Percentiles rank a stretch among this genome's conserved stretches.
Evolutionary conservation across 1,140 invertebrate genomes (phyloP).

Genomic region (Heliconius eleuchia): DNA sequence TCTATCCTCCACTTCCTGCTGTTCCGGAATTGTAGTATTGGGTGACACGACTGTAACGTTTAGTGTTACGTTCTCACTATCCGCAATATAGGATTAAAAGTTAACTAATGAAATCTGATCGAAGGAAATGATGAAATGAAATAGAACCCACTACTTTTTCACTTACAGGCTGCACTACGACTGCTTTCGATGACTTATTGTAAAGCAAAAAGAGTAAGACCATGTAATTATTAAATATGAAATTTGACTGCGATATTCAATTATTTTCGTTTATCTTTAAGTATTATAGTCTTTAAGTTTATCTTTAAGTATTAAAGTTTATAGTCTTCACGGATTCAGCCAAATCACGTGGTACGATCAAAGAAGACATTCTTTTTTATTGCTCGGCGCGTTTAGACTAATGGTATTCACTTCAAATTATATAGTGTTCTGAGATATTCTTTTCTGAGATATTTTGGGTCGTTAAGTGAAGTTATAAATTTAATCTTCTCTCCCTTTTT

Average conservation of each 20-base stretch:
- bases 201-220: too few species aligned
- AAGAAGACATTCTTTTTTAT: conserved; percentile 23
- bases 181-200: too few species aligned
- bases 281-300: neutral
- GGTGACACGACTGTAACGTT: too few species aligned
- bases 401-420: neutral
- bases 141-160: too few species aligned
- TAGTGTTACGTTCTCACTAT: too few species aligned
- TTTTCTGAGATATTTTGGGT: neutral
- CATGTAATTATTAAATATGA: neutral
- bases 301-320: conserved; percentile 31
- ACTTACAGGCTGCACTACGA: too few species aligned
- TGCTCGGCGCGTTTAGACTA: neutral
- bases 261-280: conserved; percentile 22
- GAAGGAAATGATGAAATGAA: too few species aligned
- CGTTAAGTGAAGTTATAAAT: too few species aligned
- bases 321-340: conserved; percentile 23
- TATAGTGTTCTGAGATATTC: neutral
- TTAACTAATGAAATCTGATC: too few species aligned
- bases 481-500: neutral
- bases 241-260: neutral
- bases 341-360: conserved; percentile 18
- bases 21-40: too few species aligned
- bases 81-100: too few species aligned
- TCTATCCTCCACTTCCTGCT: too few species aligned